These are phyloP conservation scores for Protophormia terraenovae DNA, from an alignment of 2,888 invertebrate species.

Conservation along the genomic window DNA sequence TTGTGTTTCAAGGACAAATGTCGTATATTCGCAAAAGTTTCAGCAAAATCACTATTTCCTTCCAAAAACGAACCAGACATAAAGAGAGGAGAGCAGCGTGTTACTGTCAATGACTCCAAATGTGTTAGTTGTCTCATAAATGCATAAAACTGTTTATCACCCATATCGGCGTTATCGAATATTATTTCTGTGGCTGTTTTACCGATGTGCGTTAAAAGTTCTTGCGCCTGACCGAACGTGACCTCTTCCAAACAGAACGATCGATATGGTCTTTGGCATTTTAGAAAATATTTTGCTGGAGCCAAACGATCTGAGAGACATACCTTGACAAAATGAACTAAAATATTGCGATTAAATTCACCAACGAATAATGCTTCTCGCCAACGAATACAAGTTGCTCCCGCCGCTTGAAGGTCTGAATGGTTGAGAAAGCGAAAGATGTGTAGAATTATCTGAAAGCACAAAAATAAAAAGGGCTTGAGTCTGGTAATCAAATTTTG, in stretches of 20 bases:
- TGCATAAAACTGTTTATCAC: conserved; percentile 85
- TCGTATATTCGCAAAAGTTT: conserved; percentile 82
- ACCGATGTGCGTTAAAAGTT: conserved; percentile 84
- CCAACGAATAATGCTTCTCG: conserved; percentile 86
- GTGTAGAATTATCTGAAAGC: conserved; percentile 85
- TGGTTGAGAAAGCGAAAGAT: conserved; percentile 85
- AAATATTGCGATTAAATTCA: conserved; percentile 79
- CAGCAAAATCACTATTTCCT: conserved; percentile 81
- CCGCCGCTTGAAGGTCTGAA: conserved; percentile 86
- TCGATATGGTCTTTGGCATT: conserved; percentile 74
- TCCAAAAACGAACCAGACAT: conserved; percentile 87
- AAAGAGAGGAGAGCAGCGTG: conserved; percentile 86
- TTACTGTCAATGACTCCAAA: conserved; percentile 84
- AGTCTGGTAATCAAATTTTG: too few species aligned
- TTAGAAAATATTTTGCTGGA: conserved; percentile 75
- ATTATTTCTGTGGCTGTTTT: conserved; percentile 83
- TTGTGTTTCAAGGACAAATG: conserved; percentile 85
- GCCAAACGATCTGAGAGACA: conserved; percentile 76
- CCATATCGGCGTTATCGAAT: conserved; percentile 84
- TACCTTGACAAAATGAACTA: conserved; percentile 77
- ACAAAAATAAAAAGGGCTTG: too few species aligned
- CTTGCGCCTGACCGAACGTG: conserved; percentile 78
- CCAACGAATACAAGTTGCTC: conserved; percentile 86
- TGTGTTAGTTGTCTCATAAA: conserved; percentile 84
- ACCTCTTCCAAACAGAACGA: conserved; percentile 77